phyloP scores from a whole-genome alignment of 2,888 invertebrate genomes.

The Acanthoscelides obtectus region DNA sequence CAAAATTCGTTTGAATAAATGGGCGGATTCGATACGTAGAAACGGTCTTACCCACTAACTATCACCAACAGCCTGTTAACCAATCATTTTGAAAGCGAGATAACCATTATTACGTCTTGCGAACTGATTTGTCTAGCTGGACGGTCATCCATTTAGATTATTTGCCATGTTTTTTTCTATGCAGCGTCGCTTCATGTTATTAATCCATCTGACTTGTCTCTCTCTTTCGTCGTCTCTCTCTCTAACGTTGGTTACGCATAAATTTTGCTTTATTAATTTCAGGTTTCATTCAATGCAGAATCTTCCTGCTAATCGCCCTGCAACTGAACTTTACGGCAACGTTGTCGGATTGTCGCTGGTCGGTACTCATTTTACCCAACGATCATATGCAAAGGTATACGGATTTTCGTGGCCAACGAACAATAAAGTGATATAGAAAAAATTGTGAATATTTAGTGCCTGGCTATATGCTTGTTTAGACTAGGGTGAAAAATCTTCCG shows the following conservation, averaged over 20 bases:
- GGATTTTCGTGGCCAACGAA: too few relatives aligned
- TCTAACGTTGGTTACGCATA: not conserved
- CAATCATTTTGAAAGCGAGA: not conserved
- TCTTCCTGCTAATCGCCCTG: not conserved
- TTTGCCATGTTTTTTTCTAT: not conserved
- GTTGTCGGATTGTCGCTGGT: not conserved
- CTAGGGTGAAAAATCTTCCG: too few relatives aligned
- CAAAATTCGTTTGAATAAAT: too few relatives aligned
- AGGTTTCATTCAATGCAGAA: not conserved
- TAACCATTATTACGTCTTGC: not conserved
- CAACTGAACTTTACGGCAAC: not conserved
- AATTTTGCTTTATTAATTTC: not conserved
- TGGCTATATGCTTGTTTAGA: too few relatives aligned
- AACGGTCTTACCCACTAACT: not conserved
- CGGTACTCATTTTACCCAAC: too few relatives aligned
- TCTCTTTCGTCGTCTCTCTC: not conserved
- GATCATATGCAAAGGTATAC: too few relatives aligned
- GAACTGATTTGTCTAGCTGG: not conserved
- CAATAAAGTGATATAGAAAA: too few relatives aligned
- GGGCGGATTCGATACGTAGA: not conserved
- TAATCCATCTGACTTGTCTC: not conserved
- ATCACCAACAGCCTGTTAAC: not conserved
- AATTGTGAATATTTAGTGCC: too few relatives aligned
- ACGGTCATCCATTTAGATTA: not conserved
- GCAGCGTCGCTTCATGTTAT: not conserved